Evolutionary conservation across 2,888 invertebrate species (phyloP), one percentile per base, ranked within the genome.

Genomic region (Artemia sp.): DNA sequence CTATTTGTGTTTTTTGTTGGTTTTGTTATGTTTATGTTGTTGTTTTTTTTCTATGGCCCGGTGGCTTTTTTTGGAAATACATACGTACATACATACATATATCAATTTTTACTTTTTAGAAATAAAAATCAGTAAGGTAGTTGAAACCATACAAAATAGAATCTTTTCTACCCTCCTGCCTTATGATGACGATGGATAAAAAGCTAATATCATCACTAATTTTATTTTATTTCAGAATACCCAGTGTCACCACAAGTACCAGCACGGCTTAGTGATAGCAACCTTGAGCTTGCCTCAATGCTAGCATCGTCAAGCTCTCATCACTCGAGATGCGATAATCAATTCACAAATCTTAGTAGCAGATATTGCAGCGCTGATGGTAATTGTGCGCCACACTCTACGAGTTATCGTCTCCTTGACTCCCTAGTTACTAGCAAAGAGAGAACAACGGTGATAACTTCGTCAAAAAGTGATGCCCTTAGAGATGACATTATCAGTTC

Each of bases 291-390:
- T n/a, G 58, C 58, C n/a, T 58, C 58, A 19, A 58, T 58, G 58
- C 58, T 58, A 58, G 58, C 58, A 19, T 19, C 58, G 19, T 14
- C n/a, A n/a, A 58, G 58, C 58, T 58, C 58, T 14, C 58, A 58
- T 9, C 58, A 19, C 8, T 19, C 58, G 58, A 58, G n/a, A 14
- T 58, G 58, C 19, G 58, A 58, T 14, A 19, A n/a, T 8, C 8
- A 58, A 58, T 19, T 19, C 58, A 8, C n/a, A n/a, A 19, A 14
- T 19, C 8, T 58, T 8, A 19, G n/a, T 8, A 8, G 58, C 1
- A 58, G 19, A 19, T 58, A n/a, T 10, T 58, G 58, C 10, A 58
- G n/a, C 10, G n/a, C 58, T 7, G 58, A 58, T 8, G 58, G n/a
- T n/a, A 58, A 58, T 10, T 38, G 38, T 6, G 58, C 58, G 8